A percentile compares a stretch with the other conserved stretches of the same genome.
Conservation (phyloP, 1,140 invertebrate genomes). For the Helicoverpa armigera region DNA sequence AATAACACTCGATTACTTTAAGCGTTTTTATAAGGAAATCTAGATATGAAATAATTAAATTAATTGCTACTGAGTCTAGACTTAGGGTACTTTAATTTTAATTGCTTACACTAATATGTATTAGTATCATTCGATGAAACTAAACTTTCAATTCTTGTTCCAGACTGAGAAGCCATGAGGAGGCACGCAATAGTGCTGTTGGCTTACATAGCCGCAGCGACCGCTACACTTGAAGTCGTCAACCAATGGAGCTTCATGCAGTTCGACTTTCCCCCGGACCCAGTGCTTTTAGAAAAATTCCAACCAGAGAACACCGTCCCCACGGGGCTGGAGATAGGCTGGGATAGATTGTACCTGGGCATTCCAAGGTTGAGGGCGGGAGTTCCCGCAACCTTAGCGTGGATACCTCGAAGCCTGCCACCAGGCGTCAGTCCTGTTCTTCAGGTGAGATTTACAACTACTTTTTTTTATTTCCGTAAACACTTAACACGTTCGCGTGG, state of each 20-base stretch:
- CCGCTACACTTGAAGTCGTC: constrained; percentile 88
- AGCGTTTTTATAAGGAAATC: background rate
- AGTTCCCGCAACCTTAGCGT: constrained; percentile 91
- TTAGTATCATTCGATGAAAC: background rate
- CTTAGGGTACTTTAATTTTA: background rate
- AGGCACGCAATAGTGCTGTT: constrained; percentile 62
- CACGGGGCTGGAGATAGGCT: constrained; percentile 91
- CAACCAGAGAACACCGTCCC: constrained; percentile 91
- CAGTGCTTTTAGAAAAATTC: constrained; percentile 86
- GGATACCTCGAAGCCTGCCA: constrained; percentile 88
- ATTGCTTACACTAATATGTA: background rate
- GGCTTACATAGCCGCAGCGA: constrained; percentile 66
- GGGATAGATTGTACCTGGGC: constrained; percentile 91
- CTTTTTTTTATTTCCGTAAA: constrained; percentile 19
- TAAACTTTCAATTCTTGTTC: constrained; percentile 22
- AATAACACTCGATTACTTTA: constrained; percentile 1
- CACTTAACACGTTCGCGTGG: too few species aligned
- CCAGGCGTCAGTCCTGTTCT: constrained; percentile 89
- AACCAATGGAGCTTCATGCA: constrained; percentile 91
- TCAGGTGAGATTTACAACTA: constrained; percentile 76
- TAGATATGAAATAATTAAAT: constrained; percentile 11
- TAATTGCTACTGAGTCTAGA: background rate
- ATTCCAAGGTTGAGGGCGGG: constrained; percentile 90
- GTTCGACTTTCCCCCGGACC: constrained; percentile 89
- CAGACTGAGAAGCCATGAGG: constrained; percentile 61